Percentiles rank a stretch among this genome's conserved stretches.
Evolutionary conservation across 1,140 invertebrate species (phyloP).

Genomic region (Macrobrachium nipponense): DNA sequence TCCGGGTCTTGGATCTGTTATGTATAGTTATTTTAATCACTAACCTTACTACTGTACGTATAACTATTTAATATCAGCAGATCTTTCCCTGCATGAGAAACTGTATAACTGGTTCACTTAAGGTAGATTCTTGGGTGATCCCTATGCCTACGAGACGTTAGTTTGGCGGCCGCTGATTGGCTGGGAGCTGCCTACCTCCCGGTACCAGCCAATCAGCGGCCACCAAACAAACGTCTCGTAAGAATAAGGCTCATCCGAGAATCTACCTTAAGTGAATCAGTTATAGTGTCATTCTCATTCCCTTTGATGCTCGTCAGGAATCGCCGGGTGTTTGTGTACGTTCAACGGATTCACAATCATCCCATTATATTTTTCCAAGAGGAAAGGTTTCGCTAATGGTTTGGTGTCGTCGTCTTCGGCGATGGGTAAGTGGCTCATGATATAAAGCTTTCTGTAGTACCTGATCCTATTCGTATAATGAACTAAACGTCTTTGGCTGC

Average conservation of each 20-base stretch:
- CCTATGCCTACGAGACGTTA: too few species aligned
- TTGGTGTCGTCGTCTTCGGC: conserved; percentile 18
- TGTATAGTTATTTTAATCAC: too few species aligned
- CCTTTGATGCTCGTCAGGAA: conserved; percentile 6
- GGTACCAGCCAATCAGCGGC: too few species aligned
- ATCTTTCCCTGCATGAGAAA: neutral
- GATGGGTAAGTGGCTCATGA: conserved; percentile 11
- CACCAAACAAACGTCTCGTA: too few species aligned
- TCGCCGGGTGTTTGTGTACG: conserved; percentile 18
- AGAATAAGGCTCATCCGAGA: too few species aligned
- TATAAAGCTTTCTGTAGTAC: neutral
- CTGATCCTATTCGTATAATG: neutral
- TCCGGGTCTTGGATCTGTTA: too few species aligned
- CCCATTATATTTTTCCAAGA: conserved; percentile 32
- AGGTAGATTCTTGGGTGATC: too few species aligned
- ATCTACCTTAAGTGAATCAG: too few species aligned
- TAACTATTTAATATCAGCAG: neutral
- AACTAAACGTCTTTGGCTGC: too few species aligned
- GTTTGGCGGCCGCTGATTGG: too few species aligned
- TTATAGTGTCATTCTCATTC: neutral
- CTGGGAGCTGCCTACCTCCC: too few species aligned
- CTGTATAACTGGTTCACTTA: too few species aligned
- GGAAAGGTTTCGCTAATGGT: conserved; percentile 45
- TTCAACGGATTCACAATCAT: conserved; percentile 39
- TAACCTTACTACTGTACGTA: neutral